phyloP scores from a whole-genome alignment of 2,797 vertebrate species.

The Setipinna tenuifilis region DNA sequence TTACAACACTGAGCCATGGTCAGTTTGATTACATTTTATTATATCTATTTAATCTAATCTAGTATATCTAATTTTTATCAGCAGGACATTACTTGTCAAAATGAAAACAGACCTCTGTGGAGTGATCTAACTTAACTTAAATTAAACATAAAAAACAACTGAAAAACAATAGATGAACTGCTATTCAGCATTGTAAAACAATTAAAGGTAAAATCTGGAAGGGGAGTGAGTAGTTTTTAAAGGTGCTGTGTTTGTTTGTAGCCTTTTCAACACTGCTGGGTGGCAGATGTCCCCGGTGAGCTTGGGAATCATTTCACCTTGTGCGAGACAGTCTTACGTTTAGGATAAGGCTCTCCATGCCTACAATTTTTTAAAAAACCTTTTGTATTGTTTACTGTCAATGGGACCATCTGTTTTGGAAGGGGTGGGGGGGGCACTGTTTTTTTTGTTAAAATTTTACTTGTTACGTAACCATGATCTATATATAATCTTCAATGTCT shows the following conservation, averaged over 20 bases:
- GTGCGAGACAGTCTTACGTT: not conserved
- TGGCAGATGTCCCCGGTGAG: not conserved
- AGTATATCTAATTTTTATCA: too few relatives aligned
- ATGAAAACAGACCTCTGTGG: not conserved
- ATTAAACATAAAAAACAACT: not conserved
- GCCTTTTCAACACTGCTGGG: not conserved
- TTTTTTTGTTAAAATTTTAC: slow-evolving; percentile 56
- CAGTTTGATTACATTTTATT: not conserved
- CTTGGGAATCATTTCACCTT: not conserved
- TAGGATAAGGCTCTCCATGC: not conserved
- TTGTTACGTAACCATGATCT: slow-evolving; percentile 53
- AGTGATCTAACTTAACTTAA: not conserved
- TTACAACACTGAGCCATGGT: not conserved
- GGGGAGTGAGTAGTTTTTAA: not conserved
- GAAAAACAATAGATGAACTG: not conserved
- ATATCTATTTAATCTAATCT: too few relatives aligned
- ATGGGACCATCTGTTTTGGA: slow-evolving; percentile 65
- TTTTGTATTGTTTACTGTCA: slow-evolving; percentile 62
- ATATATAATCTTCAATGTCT: slow-evolving; percentile 52
- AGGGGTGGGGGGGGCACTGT: slow-evolving; percentile 52
- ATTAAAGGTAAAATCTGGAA: not conserved
- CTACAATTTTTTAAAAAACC: slow-evolving; percentile 47
- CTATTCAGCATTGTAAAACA: not conserved
- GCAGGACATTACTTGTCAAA: not conserved
- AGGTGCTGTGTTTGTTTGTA: not conserved